A percentile compares a stretch with the other conserved stretches of the same genome.
These are phyloP conservation scores for Theretra japonica DNA, from an alignment of 2,888 invertebrate species.

Conservation along the genomic window DNA sequence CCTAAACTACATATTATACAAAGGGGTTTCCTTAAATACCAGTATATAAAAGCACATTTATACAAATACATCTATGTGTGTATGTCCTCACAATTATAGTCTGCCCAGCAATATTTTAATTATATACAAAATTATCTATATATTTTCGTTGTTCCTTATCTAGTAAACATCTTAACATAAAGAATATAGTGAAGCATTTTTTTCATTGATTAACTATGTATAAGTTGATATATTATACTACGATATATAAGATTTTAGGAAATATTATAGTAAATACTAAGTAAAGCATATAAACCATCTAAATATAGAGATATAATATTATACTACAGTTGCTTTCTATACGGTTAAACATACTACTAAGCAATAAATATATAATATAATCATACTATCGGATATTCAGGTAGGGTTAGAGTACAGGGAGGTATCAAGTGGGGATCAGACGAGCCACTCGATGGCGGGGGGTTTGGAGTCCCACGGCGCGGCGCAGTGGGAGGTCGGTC, in stretches of 20 bases:
- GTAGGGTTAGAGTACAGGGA: background rate
- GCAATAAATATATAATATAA: background rate
- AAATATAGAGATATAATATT: background rate
- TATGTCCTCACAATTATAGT: slow-evolving; percentile 52
- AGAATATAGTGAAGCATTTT: slow-evolving; percentile 2
- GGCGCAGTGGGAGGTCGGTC: slow-evolving; percentile 58
- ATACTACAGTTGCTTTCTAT: too few relatives aligned
- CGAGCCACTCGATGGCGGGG: slow-evolving; percentile 75
- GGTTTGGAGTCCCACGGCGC: slow-evolving; percentile 56
- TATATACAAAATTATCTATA: slow-evolving; percentile 36
- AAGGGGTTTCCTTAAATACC: slow-evolving; percentile 53
- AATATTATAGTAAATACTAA: background rate
- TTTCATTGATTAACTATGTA: background rate
- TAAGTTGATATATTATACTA: background rate
- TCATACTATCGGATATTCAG: background rate
- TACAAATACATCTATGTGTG: slow-evolving; percentile 20
- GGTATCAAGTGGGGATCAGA: slow-evolving; percentile 48
- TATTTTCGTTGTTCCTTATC: slow-evolving; percentile 41
- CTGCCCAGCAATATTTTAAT: slow-evolving; percentile 54
- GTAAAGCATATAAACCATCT: slow-evolving; percentile 4
- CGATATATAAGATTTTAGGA: background rate
- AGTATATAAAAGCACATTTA: slow-evolving; percentile 32
- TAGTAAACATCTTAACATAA: slow-evolving; percentile 7
- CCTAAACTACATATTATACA: slow-evolving; percentile 44
- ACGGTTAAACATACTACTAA: background rate